Evolutionary conservation across 2,888 invertebrate genomes (phyloP).

Genomic region (Actias luna): DNA sequence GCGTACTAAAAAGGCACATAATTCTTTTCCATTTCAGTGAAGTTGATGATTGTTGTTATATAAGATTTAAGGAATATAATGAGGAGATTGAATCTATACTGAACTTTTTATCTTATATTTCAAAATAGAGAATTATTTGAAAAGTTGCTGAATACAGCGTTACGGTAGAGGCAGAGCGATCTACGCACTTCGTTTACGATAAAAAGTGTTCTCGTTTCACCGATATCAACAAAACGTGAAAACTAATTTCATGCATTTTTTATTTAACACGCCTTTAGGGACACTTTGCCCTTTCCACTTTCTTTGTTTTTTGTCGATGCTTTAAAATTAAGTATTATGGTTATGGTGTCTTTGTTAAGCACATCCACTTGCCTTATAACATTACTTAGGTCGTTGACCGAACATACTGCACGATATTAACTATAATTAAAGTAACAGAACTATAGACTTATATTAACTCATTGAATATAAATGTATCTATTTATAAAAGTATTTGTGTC

Average conservation of each 20-base stretch:
- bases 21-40: not conserved
- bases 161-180: not conserved
- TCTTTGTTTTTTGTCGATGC: slow-evolving; percentile 58
- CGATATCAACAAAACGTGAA: slow-evolving; percentile 71
- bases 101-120: not conserved
- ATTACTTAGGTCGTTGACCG: slow-evolving; percentile 30
- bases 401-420: slow-evolving; percentile 24
- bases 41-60: not conserved
- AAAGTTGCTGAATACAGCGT: not conserved
- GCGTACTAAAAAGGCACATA: too few species aligned
- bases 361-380: slow-evolving; percentile 27
- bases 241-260: slow-evolving; percentile 78
- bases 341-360: slow-evolving; percentile 14
- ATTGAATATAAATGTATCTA: not conserved
- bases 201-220: slow-evolving; percentile 70
- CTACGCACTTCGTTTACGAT: slow-evolving; percentile 30
- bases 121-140: not conserved
- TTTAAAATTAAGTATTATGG: slow-evolving; percentile 31
- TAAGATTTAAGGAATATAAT: not conserved
- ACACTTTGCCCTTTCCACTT: slow-evolving; percentile 73
- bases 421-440: not conserved
- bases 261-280: slow-evolving; percentile 66
- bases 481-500: not conserved
- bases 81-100: not conserved
- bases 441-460: not conserved